Percentiles rank a stretch among this genome's conserved stretches.
Evolutionary conservation across 2,888 invertebrate species (phyloP).

Genomic region (Hemicrepidius hirtus): DNA sequence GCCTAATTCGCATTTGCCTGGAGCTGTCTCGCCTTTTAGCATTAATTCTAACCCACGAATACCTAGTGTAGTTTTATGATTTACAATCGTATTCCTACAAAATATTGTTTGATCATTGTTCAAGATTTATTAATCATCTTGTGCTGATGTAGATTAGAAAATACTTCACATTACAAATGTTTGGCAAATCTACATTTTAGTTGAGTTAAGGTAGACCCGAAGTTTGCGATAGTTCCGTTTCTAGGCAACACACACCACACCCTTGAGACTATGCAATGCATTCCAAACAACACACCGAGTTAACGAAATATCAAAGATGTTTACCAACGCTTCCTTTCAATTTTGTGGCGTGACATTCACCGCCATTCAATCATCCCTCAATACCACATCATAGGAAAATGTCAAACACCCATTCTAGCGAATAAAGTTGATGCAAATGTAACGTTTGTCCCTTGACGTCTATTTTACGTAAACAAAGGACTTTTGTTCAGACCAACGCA

Average conservation of each 20-base stretch:
- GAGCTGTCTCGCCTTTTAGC: too few relatives aligned
- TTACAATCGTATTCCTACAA: too few relatives aligned
- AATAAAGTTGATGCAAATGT: slow-evolving; percentile 39
- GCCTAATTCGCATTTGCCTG: too few relatives aligned
- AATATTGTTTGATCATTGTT: too few relatives aligned
- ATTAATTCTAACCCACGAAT: too few relatives aligned
- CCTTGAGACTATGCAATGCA: slow-evolving; percentile 27
- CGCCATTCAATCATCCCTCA: slow-evolving; percentile 32
- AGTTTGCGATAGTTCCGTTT: slow-evolving; percentile 9
- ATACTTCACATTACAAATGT: too few relatives aligned
- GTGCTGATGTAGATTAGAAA: too few relatives aligned
- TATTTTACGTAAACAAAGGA: slow-evolving; percentile 27
- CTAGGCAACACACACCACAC: slow-evolving; percentile 32
- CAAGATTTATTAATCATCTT: too few relatives aligned
- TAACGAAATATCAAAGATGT: slow-evolving; percentile 32
- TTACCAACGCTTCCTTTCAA: slow-evolving; percentile 28
- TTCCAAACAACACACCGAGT: slow-evolving; percentile 32
- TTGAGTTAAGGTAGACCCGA: slow-evolving; percentile 18
- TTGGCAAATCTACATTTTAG: background rate
- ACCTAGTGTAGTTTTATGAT: too few relatives aligned
- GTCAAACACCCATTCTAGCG: slow-evolving; percentile 24
- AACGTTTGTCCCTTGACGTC: slow-evolving; percentile 33
- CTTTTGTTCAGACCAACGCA: slow-evolving; percentile 18
- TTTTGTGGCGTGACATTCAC: slow-evolving; percentile 26
- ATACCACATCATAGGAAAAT: slow-evolving; percentile 34